Evolutionary conservation across 2,888 invertebrate species (phyloP).

Genomic region (Pristionchus mayeri): DNA sequence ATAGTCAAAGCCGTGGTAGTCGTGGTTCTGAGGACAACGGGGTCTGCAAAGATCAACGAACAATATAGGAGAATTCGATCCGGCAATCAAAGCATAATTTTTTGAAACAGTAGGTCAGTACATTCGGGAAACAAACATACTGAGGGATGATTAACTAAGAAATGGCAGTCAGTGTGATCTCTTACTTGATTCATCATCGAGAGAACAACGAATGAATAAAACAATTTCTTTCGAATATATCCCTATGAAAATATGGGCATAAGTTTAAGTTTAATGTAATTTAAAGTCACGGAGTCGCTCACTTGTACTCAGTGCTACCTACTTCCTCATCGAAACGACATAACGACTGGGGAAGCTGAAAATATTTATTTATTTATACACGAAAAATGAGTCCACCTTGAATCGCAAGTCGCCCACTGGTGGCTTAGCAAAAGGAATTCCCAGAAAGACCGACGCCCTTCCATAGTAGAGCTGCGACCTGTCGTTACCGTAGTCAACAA

Average conservation of each 20-base stretch:
- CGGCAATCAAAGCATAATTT: too few relatives aligned
- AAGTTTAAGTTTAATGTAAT: too few relatives aligned
- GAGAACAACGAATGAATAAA: too few relatives aligned
- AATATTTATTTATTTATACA: neutral
- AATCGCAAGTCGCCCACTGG: conserved; percentile 30
- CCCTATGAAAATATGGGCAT: too few relatives aligned
- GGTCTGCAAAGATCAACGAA: neutral
- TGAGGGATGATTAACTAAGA: too few relatives aligned
- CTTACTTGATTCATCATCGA: too few relatives aligned
- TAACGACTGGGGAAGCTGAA: conserved; percentile 6
- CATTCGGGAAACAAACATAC: too few relatives aligned
- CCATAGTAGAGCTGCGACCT: conserved; percentile 37
- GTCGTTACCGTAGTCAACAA: conserved; percentile 42
- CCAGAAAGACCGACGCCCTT: conserved; percentile 19
- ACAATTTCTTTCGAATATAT: too few relatives aligned
- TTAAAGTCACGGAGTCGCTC: too few relatives aligned
- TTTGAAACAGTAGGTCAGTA: too few relatives aligned
- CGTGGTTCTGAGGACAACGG: conserved; percentile 14
- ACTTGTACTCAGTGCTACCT: conserved; percentile 19
- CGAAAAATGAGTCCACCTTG: conserved; percentile 4
- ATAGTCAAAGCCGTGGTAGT: conserved; percentile 16
- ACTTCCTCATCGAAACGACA: conserved; percentile 5
- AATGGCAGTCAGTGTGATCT: too few relatives aligned
- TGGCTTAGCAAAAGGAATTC: conserved; percentile 5
- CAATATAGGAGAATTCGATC: too few relatives aligned